Base-by-base conservation (phyloP, 2,113 vertebrate genomes). In the Tapirus terrestris region DNA sequence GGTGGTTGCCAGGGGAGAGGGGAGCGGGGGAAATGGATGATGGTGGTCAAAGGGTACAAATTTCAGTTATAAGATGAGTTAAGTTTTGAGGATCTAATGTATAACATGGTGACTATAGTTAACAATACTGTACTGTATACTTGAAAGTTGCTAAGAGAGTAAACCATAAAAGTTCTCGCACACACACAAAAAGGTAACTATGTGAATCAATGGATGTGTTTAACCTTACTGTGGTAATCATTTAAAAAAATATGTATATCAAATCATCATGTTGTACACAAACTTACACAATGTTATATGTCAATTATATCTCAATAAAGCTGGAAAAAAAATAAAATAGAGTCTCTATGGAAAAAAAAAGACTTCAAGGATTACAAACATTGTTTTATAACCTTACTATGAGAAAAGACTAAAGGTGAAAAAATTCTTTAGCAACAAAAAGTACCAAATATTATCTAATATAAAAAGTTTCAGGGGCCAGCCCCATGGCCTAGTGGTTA, bases 371-470 rank as follows among this genome's bases (percentile, higher is more conserved):
- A 79, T 87, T 84, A 95, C 0, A 95, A 84, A 89, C 31, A 77
- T 8, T 92, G 36, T 94, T 97, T 97, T 23, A 94, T 89, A 97
- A 84, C 3, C 25, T 95, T 90, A 79, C 31, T 75, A 79, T 65
- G 39, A 92, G 73, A 94, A 86, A 63, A 76, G 45, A 93, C 25
- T 83, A 83, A 94, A 91, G 29, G 48, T 96, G 20, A 95, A 97
- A 91, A 77, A 72, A 56, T 73, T 96, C 33, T 67, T 85, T 33
- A 89, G 65, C 79, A 70, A 96, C 70, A 88, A 72, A 85, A 86
- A 95, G 68, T 83, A 94, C 75, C 29, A 96, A 96, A 72, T 88
- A 89, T 86, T 92, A 93, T 67, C 27, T 73, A 89, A 87, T 61
- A 90, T 8, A 88, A 27, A 86, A 94, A 43, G 12, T 79, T 95